Conservation (phyloP, 2,113 vertebrate species). For the Spermophilus dauricus region DNA sequence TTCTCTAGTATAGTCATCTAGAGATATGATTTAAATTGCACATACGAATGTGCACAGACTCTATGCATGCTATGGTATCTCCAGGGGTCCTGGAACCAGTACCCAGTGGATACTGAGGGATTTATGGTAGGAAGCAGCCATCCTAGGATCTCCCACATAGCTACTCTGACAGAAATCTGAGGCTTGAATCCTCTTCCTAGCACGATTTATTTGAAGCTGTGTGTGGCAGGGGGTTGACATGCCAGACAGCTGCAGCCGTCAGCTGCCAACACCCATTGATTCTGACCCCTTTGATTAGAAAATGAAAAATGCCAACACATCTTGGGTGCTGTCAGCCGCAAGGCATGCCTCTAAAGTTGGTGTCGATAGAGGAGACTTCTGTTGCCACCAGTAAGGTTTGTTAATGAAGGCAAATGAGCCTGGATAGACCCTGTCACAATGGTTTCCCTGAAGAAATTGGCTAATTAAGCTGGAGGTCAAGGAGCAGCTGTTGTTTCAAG, state of each 20-base stretch:
- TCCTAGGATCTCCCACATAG: not conserved
- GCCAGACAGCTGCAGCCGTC: not conserved
- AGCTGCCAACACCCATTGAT: not conserved
- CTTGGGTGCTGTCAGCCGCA: not conserved
- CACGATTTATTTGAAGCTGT: not conserved
- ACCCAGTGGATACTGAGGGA: not conserved
- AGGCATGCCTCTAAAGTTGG: not conserved
- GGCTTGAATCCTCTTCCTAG: not conserved
- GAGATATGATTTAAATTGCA: not conserved
- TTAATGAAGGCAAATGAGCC: slow-evolving; percentile 53
- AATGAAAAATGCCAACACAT: not conserved
- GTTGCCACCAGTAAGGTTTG: not conserved
- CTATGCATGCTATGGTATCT: not conserved
- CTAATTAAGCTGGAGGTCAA: not conserved
- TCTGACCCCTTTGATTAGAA: slow-evolving; percentile 58
- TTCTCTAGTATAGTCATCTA: not conserved
- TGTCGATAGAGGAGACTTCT: slow-evolving; percentile 29
- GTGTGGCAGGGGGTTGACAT: slow-evolving; percentile 29
- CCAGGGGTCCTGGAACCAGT: not conserved
- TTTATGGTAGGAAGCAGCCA: not conserved
- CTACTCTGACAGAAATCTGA: not conserved
- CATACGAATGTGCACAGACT: accelerated
- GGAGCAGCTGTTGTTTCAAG: not conserved
- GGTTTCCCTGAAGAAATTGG: slow-evolving; percentile 17
- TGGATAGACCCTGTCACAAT: not conserved